phyloP scores from a whole-genome alignment of 2,888 invertebrate genomes.

The Ectemnius cavifrons region DNA sequence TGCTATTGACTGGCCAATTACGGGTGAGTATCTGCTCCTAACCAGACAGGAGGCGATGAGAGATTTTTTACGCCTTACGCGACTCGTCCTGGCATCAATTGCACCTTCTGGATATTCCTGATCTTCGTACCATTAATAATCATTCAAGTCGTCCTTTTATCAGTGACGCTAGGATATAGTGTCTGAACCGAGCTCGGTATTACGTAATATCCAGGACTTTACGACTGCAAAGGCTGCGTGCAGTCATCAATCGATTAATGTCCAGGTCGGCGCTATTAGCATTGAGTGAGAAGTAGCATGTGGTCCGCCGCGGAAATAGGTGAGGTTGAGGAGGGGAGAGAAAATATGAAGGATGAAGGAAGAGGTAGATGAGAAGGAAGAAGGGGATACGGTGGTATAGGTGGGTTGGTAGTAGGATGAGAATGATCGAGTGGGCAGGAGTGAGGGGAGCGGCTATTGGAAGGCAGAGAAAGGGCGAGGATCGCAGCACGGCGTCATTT shows the following conservation, averaged over 20 bases:
- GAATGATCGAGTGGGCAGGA: slow-evolving; percentile 18
- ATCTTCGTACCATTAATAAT: too few relatives aligned
- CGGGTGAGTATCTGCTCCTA: slow-evolving; percentile 50
- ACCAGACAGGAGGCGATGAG: slow-evolving; percentile 40
- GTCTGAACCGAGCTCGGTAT: too few relatives aligned
- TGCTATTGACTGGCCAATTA: slow-evolving; percentile 52
- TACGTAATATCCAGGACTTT: too few relatives aligned
- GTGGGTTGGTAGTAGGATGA: neutral
- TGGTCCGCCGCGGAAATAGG: too few relatives aligned
- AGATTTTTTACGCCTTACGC: slow-evolving; percentile 13
- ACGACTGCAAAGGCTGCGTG: too few relatives aligned
- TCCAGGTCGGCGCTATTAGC: slow-evolving; percentile 2
- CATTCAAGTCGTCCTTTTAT: too few relatives aligned
- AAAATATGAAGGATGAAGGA: neutral
- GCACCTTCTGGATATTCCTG: neutral
- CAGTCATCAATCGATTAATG: too few relatives aligned
- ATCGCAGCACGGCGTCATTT: slow-evolving; percentile 60
- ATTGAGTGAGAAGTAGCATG: neutral
- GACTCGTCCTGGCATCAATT: neutral
- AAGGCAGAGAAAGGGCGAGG: slow-evolving; percentile 24
- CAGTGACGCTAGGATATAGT: too few relatives aligned
- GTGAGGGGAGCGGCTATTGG: slow-evolving; percentile 14
- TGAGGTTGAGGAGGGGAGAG: too few relatives aligned
- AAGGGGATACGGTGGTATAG: neutral
- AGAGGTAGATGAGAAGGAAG: neutral